Percentiles rank a stretch among this genome's conserved stretches.
Conservation (phyloP, 2,797 vertebrate species). For the Neoniphon sammara region DNA sequence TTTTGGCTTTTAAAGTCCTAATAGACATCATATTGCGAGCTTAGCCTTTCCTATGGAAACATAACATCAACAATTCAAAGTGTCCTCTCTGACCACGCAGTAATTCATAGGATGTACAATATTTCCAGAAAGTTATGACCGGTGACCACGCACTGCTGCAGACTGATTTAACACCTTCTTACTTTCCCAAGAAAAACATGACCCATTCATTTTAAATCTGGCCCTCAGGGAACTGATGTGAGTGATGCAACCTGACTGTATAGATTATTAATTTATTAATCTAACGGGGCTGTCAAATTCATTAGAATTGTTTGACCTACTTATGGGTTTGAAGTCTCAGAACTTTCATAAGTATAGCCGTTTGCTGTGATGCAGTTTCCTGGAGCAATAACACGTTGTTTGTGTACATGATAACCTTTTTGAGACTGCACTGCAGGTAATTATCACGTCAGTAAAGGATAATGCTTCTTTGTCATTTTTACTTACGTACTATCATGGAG, state of each 20-base stretch:
- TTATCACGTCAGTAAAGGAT: slow-evolving; percentile 69
- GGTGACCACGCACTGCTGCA: slow-evolving; percentile 29
- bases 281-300: slow-evolving; percentile 14
- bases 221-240: not conserved
- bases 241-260: slow-evolving; percentile 13
- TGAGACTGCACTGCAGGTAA: slow-evolving; percentile 56
- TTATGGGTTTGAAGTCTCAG: slow-evolving; percentile 30
- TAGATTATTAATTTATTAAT: slow-evolving; percentile 22
- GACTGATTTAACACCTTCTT: slow-evolving; percentile 25
- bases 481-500: slow-evolving; percentile 64
- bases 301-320: slow-evolving; percentile 23
- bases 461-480: slow-evolving; percentile 66
- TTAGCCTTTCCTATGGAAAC: slow-evolving; percentile 40
- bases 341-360: slow-evolving; percentile 16
- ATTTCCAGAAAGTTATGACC: slow-evolving; percentile 18
- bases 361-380: slow-evolving; percentile 40
- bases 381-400: slow-evolving; percentile 40
- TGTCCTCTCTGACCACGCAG: slow-evolving; percentile 31
- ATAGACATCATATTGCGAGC: slow-evolving; percentile 38
- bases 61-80: slow-evolving; percentile 39
- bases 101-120: slow-evolving; percentile 40
- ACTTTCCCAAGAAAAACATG: slow-evolving; percentile 27
- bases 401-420: slow-evolving; percentile 69
- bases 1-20: slow-evolving; percentile 28
- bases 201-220: slow-evolving; percentile 25